Evolutionary conservation across 2,797 vertebrate genomes (phyloP).

Genomic region (Streptopelia turtur): DNA sequence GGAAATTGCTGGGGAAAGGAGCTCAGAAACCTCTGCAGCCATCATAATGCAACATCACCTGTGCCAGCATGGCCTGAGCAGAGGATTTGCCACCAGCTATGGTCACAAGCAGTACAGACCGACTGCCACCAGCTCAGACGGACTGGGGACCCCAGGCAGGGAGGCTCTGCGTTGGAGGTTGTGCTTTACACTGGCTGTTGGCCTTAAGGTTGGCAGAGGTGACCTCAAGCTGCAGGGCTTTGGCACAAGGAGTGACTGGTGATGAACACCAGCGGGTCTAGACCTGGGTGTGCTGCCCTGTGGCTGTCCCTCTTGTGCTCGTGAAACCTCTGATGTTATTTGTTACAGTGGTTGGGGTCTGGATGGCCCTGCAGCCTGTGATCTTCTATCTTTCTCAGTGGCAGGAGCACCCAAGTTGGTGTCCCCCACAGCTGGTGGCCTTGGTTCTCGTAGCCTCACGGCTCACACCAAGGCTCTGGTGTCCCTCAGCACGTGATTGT

Average conservation of each 20-base stretch:
- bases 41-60: background rate
- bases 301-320: background rate
- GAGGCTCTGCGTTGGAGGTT: fast-evolving
- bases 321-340: background rate
- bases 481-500: fast-evolving
- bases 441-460: background rate
- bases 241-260: background rate
- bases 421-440: background rate
- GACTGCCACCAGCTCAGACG: background rate
- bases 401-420: background rate
- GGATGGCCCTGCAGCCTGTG: background rate
- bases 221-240: background rate
- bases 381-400: background rate
- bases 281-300: background rate
- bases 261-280: background rate
- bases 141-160: background rate
- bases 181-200: background rate
- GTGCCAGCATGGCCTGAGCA: background rate
- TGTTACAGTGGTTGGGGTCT: background rate
- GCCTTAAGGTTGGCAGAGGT: background rate
- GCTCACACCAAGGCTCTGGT: background rate
- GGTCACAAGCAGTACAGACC: background rate
- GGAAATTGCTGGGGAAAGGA: background rate
- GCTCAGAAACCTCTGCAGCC: background rate
- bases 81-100: background rate